Base-by-base conservation (phyloP, 2,113 vertebrate species). In the Scophthalmus maximus region DNA sequence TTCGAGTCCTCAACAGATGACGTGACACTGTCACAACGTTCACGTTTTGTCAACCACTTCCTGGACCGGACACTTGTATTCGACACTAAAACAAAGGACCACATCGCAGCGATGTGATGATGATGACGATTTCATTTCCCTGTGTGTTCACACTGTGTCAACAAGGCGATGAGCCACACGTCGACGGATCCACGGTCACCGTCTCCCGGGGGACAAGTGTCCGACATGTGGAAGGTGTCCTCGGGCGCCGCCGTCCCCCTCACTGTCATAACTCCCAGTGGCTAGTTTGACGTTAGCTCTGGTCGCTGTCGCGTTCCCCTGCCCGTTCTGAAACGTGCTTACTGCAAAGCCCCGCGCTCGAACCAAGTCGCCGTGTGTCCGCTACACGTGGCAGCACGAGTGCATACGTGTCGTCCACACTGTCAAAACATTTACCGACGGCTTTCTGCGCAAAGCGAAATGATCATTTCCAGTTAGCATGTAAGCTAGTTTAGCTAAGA, bases 121-220 rank as follows among this genome's bases (percentile, higher is more conserved):
- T 42, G 40, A 34, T 11, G 18, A 17, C 18, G 17, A 11, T 26
- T 3, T 12, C 25, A 25, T 22, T 52, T 11, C 17, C 12, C 15
- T 5, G 42, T 18, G 11, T 83, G 55, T 82, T 75, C 55, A 73
- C 69, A 71, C 46, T 76, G 53, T 71, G 46, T 44, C 66, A 71
- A 87, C 86, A 87, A 36, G 4, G 18, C 51, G 50, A 32, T 22
- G 38, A 30, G 25, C 57, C 50, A 4, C 14, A 30, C 14, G 10
- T 6, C 1, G 15, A 47, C 14, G 3, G 32, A 6, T 23, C 7
- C 6, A 0, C 4, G 5, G 11, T 52, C 34, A 51, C 40, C 62
- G 56, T 9, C 6, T 15, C 22, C 29, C 23, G 46, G 38, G 23
- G 32, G n/a, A 26, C 7, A 51, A 12, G 63, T 44, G 60, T 26